phyloP scores from a whole-genome alignment of 2,113 vertebrate genomes.

The Oncorhynchus keta region DNA sequence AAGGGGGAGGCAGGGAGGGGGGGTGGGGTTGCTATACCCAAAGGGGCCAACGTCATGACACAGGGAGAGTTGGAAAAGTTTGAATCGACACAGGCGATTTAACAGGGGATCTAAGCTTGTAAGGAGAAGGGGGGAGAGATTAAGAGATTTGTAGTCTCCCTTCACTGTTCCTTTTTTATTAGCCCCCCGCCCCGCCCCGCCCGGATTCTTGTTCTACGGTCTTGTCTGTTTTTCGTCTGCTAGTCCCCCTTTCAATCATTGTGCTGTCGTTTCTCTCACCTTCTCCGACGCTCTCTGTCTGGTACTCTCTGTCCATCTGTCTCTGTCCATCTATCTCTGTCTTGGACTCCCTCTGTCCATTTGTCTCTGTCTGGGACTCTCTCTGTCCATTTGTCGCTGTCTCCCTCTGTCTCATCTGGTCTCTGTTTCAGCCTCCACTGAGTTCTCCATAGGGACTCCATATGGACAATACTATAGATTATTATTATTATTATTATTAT shows the following conservation, averaged over 20 bases:
- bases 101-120: conserved; percentile 47
- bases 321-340: background rate
- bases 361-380: conserved; percentile 11
- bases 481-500: too few relatives aligned
- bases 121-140: conserved; percentile 41
- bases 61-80: conserved; percentile 47
- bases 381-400: conserved; percentile 31
- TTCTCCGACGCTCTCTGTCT: background rate
- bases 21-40: too few relatives aligned
- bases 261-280: conserved; percentile 20
- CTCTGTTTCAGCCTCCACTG: conserved; percentile 17
- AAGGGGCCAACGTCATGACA: too few relatives aligned
- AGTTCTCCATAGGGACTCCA: too few relatives aligned
- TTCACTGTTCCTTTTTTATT: conserved; percentile 27
- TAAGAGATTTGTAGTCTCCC: conserved; percentile 56
- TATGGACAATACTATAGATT: too few relatives aligned
- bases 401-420: background rate
- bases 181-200: conserved; percentile 29
- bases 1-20: too few relatives aligned
- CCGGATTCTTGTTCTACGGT: conserved; percentile 20
- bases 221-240: conserved; percentile 36
- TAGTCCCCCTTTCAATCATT: conserved; percentile 22
- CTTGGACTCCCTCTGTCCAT: conserved; percentile 17
- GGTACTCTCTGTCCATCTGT: background rate
- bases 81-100: conserved; percentile 56